Base-by-base conservation (phyloP, 2,797 vertebrate genomes). In the Rhinoraja longicauda region DNA sequence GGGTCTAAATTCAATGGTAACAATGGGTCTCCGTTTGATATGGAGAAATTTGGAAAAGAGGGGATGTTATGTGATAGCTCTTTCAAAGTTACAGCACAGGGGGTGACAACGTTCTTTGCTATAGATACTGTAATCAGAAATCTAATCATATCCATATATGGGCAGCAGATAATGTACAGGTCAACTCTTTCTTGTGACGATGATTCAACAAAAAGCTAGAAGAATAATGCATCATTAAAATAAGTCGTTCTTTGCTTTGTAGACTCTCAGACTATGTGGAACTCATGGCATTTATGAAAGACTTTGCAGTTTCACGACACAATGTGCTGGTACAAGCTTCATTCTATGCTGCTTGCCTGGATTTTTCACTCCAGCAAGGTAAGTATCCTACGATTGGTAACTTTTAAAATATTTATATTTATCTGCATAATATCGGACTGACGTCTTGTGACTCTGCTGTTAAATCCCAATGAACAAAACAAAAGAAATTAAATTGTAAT, bases 281-380 rank as follows among this genome's bases (percentile, higher is more conserved):
- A 24, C 21, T 92, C 26, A 73, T 73, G 70, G 26, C 39, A 73
- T 92, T 53, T 73, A 53, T 92, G 90, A 92, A 45, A 15, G 70
- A 75, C 10, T 92, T 75, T 72, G 73, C 90, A 75, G 67, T 75
- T 70, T 73, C 67, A 73, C 70, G 36, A 7, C 36, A 92, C 67
- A 92, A 75, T 12, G 75, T 92, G 53, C 36, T 92, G 73, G 90
- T 90, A 7, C 90, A 92, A 21, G 90, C 90, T 29, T 17, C 90
- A 75, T 92, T 53, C 21, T 92, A 92, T 73, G 39, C 90, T 73
- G 90, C 90, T 53, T 92, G 90, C 29, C 67, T 92, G 2, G 90
- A 92, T 92, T 29, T 92, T 92, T 53, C 45, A 8, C 90, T 92
- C 72, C 90, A 92, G 57, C 67, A 75, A 75, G 90, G 90, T 29